phyloP scores from a whole-genome alignment of 2,113 vertebrate species.

The Pedionomus torquatus region DNA sequence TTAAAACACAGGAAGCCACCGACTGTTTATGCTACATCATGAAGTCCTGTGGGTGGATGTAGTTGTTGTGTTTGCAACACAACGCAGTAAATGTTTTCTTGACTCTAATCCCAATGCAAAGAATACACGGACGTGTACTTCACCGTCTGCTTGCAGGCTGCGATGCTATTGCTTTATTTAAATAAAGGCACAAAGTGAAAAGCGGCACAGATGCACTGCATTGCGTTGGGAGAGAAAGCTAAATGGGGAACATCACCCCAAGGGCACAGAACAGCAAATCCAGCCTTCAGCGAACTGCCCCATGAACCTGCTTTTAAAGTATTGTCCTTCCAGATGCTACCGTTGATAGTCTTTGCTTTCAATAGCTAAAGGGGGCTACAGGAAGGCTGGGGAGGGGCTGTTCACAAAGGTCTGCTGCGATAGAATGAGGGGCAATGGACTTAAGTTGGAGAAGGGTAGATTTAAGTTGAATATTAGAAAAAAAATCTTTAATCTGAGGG shows the following conservation, averaged over 20 bases:
- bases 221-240: constrained; percentile 1
- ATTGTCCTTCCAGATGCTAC: background rate
- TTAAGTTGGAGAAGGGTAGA: too few species aligned
- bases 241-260: constrained; percentile 27
- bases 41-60: background rate
- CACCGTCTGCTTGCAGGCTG: background rate
- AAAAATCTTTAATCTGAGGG: too few species aligned
- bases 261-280: constrained; percentile 19
- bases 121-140: background rate
- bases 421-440: too few species aligned
- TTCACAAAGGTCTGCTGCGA: too few species aligned
- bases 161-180: background rate
- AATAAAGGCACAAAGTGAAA: background rate
- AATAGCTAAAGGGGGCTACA: too few species aligned
- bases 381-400: too few species aligned
- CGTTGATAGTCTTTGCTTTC: background rate
- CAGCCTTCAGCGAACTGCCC: background rate
- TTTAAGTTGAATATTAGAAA: too few species aligned
- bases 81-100: background rate
- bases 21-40: background rate
- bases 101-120: constrained; percentile 7
- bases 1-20: background rate
- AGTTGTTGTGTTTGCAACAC: background rate
- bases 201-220: constrained; percentile 5
- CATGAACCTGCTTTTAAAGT: constrained; percentile 32